Percentiles rank a stretch among this genome's conserved stretches.
Conservation (phyloP, 2,888 invertebrate species). For the Drosophila tanythrix region DNA sequence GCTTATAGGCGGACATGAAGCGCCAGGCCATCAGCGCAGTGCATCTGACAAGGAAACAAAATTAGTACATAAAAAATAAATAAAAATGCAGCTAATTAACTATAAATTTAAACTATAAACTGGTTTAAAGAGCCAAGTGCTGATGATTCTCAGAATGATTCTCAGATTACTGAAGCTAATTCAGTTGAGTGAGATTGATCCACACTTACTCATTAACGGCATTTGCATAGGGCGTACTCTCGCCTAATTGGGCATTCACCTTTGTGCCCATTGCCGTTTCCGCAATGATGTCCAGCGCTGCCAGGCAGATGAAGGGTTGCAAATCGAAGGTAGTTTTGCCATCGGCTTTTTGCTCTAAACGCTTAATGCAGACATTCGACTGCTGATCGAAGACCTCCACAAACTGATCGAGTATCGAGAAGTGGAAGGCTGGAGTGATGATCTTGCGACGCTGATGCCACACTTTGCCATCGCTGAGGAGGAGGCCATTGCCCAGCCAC, state of each 20-base stretch:
- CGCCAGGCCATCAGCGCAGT: slow-evolving; percentile 72
- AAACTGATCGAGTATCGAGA: slow-evolving; percentile 91
- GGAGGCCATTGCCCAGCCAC: slow-evolving; percentile 82
- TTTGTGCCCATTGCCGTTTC: slow-evolving; percentile 83
- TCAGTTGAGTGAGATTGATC: background rate
- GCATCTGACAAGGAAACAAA: slow-evolving; percentile 48
- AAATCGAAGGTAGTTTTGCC: slow-evolving; percentile 86
- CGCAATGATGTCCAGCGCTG: slow-evolving; percentile 87
- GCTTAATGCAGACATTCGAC: slow-evolving; percentile 86
- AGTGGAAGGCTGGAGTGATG: slow-evolving; percentile 92
- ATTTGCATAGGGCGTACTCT: slow-evolving; percentile 89
- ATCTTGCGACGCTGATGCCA: slow-evolving; percentile 90
- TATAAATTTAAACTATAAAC: background rate
- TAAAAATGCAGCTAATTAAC: background rate
- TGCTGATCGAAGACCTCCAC: slow-evolving; percentile 89
- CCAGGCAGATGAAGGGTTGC: slow-evolving; percentile 87
- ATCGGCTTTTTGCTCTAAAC: slow-evolving; percentile 85
- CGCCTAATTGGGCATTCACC: slow-evolving; percentile 86
- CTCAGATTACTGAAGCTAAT: background rate
- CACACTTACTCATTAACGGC: slow-evolving; percentile 88
- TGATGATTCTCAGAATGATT: no score
- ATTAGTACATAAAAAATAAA: no score
- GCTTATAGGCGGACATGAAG: slow-evolving; percentile 67
- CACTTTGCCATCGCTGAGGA: slow-evolving; percentile 84
- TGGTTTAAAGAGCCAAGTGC: no score